Base-by-base conservation (phyloP, 2,797 vertebrate species). In the Anguilla megastoma region DNA sequence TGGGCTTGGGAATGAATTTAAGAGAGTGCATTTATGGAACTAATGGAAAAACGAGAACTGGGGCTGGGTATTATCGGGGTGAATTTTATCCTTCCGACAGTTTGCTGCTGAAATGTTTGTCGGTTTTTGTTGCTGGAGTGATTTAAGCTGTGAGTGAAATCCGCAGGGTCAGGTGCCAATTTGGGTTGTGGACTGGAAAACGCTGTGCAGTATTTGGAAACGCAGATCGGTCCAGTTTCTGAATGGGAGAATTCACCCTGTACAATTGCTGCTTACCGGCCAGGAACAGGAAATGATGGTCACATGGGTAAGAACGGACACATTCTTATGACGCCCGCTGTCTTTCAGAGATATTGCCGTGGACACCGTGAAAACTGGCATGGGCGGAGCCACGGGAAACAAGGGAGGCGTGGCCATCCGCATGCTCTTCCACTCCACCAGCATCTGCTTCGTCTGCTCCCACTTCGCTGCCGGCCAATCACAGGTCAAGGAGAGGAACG, bases 401-500 rank as follows among this genome's bases (percentile, higher is more conserved):
- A 99, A 99, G 95, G 99, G 98, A 21, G 99, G 98, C 0, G 98
- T 99, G 86, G 98, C 98, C 80, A 98, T 99, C 88, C 96, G 98
- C 86, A 97, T 99, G 97, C 93, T 99, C 45, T 98, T 99, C 94
- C 98, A 99, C 90, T 99, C 98, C 82, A 99, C 98, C 92, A 99
- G 98, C 92, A 99, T 99, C 86, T 99, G 98, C 95, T 99, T 99
- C 0, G 96, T 99, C 91, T 99, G 98, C 91, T 99, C 98, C 88
- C 99, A 99, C 93, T 99, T 99, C 87, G 98, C 99, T 74, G 99
- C 99, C 0, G 99, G 98, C 56, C 99, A 99, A 9, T 99, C 99
- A 66, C 99, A 99, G 91, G 98, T 99, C 91, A 99, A 98, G 93
- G 99, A 99, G 93, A 96, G 99, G 90, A 99, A 99, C 5, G 99